These are phyloP conservation scores for Acanthurus lineatus DNA, from an alignment of 2,797 vertebrate genomes.

Conservation along the genomic window DNA sequence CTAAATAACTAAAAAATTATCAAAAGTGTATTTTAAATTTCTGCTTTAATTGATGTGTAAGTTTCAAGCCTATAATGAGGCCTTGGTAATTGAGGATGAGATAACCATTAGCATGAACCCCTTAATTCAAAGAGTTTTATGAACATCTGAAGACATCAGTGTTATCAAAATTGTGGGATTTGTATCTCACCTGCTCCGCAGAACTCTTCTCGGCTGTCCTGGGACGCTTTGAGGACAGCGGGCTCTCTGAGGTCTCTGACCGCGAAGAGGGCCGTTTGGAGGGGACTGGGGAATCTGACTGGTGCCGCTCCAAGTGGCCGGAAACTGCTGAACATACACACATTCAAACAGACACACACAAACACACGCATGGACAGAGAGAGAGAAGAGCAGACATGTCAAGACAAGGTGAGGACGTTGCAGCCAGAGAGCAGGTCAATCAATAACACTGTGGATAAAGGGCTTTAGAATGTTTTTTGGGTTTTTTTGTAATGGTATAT, in stretches of 20 bases:
- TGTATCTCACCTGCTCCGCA: conserved; percentile 92
- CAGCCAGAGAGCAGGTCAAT: conserved; percentile 71
- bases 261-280: conserved; percentile 91
- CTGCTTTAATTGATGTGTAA: conserved; percentile 69
- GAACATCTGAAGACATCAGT: conserved; percentile 52
- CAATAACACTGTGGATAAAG: conserved; percentile 75
- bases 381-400: conserved; percentile 66
- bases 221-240: conserved; percentile 92
- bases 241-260: conserved; percentile 89
- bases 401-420: conserved; percentile 65
- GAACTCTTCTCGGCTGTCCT: conserved; percentile 92
- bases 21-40: conserved; percentile 65
- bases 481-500: conserved; percentile 60
- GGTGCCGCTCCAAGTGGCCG: conserved; percentile 91
- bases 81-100: conserved; percentile 59
- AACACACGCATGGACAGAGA: conserved; percentile 54
- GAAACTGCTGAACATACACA: conserved; percentile 84
- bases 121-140: conserved; percentile 65
- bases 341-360: conserved; percentile 55
- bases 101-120: conserved; percentile 61
- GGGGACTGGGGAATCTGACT: conserved; percentile 89
- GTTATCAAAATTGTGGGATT: conserved; percentile 16
- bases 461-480: conserved; percentile 67
- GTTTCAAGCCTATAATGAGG: conserved; percentile 72
- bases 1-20: conserved; percentile 56